Percentiles rank a stretch among this genome's conserved stretches.
These are phyloP conservation scores for Meleagris gallopavo DNA, from an alignment of 2,113 vertebrate species.

Conservation along the genomic window DNA sequence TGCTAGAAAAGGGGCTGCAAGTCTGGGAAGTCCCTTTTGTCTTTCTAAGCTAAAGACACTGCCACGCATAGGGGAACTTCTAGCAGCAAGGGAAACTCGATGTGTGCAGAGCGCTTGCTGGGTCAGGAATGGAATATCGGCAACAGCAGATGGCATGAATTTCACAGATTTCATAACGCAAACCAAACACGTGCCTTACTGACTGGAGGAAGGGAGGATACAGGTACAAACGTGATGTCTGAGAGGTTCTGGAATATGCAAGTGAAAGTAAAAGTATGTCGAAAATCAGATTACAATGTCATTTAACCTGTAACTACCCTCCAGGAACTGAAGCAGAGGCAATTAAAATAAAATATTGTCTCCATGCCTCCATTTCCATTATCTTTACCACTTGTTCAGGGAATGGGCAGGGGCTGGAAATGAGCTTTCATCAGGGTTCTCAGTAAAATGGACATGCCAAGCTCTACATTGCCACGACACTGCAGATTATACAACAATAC, in stretches of 20 bases:
- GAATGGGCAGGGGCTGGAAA: neutral
- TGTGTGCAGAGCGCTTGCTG: neutral
- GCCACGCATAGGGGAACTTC: neutral
- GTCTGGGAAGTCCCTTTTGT: neutral
- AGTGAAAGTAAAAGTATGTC: constrained; percentile 16
- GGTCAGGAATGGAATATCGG: neutral
- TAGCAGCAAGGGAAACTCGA: neutral
- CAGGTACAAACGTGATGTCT: neutral
- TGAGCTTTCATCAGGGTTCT: neutral
- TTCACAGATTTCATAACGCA: neutral
- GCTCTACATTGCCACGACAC: neutral
- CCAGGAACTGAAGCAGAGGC: neutral
- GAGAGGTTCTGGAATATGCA: neutral
- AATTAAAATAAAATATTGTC: constrained; percentile 28
- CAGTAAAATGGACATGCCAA: neutral
- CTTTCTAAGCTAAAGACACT: neutral
- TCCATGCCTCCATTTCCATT: neutral
- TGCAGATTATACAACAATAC: neutral
- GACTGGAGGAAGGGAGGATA: neutral
- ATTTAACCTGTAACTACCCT: constrained; percentile 7
- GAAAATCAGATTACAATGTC: neutral
- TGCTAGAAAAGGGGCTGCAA: neutral
- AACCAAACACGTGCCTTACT: neutral
- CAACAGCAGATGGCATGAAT: neutral
- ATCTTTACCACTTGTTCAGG: neutral